Evolutionary conservation across 2,888 invertebrate species (phyloP).

Genomic region (Apocheima hispidaria): DNA sequence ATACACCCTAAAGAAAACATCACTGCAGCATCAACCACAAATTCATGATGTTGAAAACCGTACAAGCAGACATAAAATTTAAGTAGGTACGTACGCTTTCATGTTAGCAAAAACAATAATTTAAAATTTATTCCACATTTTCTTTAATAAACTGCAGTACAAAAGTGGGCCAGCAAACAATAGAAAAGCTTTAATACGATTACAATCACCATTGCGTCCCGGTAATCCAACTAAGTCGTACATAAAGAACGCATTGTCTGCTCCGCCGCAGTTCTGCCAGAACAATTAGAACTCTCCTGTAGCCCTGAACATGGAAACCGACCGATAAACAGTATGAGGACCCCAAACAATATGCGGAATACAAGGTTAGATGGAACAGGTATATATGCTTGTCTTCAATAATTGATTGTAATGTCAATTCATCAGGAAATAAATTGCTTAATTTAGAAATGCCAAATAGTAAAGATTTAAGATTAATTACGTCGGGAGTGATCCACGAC

Average conservation of each 20-base stretch:
- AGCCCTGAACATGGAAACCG: slow-evolving; percentile 26
- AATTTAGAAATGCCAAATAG: background rate
- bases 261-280: slow-evolving; percentile 46
- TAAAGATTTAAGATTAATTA: background rate
- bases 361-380: too few relatives aligned
- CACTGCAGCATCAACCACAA: too few relatives aligned
- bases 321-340: slow-evolving; percentile 11
- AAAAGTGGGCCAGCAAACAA: slow-evolving; percentile 35
- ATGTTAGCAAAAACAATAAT: background rate
- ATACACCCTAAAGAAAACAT: too few relatives aligned
- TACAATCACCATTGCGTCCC: slow-evolving; percentile 39
- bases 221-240: slow-evolving; percentile 49
- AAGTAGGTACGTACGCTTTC: background rate
- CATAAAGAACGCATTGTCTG: slow-evolving; percentile 53
- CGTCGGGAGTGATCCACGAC: background rate
- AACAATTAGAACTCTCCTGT: slow-evolving; percentile 62
- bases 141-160: slow-evolving; percentile 6
- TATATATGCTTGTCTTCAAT: too few relatives aligned
- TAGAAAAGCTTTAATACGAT: slow-evolving; percentile 36
- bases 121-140: slow-evolving; percentile 1
- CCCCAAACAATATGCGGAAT: too few relatives aligned
- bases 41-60: background rate
- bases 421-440: background rate
- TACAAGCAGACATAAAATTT: background rate
- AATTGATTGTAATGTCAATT: background rate